phyloP scores from a whole-genome alignment of 2,113 vertebrate species.

The Bothrops jararaca region DNA sequence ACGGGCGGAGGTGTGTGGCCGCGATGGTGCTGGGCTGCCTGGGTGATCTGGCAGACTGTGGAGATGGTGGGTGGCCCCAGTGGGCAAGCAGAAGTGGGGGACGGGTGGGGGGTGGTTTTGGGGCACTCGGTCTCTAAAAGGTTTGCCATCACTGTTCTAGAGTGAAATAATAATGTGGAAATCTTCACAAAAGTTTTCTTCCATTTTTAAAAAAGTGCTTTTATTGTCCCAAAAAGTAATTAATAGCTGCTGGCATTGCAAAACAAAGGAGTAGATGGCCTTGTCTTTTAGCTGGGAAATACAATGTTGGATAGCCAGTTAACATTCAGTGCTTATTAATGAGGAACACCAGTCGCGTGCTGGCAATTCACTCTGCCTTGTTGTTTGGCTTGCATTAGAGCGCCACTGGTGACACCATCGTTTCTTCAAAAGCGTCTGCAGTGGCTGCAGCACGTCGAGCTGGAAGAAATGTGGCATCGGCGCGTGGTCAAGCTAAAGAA shows the following conservation, averaged over 20 bases:
- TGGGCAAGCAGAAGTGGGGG: too few relatives aligned
- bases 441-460: conserved; percentile 72
- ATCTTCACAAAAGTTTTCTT: neutral
- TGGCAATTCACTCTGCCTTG: neutral
- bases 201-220: neutral
- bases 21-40: too few relatives aligned
- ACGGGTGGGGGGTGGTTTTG: too few relatives aligned
- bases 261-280: neutral
- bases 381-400: conserved; percentile 71
- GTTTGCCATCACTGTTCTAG: neutral
- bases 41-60: too few relatives aligned
- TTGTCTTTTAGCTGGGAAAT: conserved; percentile 6
- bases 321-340: neutral
- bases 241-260: neutral
- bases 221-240: neutral
- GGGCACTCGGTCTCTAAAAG: too few relatives aligned
- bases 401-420: conserved; percentile 92
- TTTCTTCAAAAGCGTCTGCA: conserved; percentile 86
- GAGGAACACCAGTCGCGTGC: neutral
- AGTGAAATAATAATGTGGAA: neutral
- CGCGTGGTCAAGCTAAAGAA: conserved; percentile 29
- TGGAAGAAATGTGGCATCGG: conserved; percentile 47
- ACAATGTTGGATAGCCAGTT: neutral
- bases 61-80: too few relatives aligned
- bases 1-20: too few relatives aligned